Evolutionary conservation across 2,113 vertebrate genomes (phyloP).

Genomic region (Osmerus eperlanus): DNA sequence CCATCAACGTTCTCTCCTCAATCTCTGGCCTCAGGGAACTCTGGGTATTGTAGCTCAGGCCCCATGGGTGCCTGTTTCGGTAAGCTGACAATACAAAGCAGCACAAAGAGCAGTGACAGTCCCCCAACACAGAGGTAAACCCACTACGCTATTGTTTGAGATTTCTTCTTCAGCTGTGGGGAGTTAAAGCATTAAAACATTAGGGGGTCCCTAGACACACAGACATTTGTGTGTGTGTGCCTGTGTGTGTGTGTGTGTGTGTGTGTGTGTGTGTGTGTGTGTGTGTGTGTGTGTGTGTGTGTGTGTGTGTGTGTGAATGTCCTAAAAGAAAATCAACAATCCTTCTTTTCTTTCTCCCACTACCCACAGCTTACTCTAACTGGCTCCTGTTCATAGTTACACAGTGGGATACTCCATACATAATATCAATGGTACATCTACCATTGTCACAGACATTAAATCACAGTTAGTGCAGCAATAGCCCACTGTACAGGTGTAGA

Average conservation of each 20-base stretch:
- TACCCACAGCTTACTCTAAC: no score
- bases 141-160: neutral
- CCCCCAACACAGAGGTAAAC: neutral
- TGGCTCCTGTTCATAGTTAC: no score
- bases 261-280: neutral
- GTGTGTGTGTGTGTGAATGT: no score
- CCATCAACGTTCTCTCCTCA: neutral
- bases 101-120: neutral
- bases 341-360: no score
- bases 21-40: neutral
- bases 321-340: no score
- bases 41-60: constrained; percentile 3
- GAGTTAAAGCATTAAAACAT: neutral
- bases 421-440: no score
- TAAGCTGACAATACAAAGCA: neutral
- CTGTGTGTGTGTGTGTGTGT: no score
- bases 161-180: neutral
- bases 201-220: neutral
- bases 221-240: neutral
- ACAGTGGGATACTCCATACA: no score
- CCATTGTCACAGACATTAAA: no score
- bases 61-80: constrained; percentile 1
- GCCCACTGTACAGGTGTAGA: no score
- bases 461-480: no score
- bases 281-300: neutral